Percentiles rank a stretch among this genome's conserved stretches.
phyloP scores from a whole-genome alignment of 1,140 invertebrate genomes.

The Ceratosolen solmsi region DNA sequence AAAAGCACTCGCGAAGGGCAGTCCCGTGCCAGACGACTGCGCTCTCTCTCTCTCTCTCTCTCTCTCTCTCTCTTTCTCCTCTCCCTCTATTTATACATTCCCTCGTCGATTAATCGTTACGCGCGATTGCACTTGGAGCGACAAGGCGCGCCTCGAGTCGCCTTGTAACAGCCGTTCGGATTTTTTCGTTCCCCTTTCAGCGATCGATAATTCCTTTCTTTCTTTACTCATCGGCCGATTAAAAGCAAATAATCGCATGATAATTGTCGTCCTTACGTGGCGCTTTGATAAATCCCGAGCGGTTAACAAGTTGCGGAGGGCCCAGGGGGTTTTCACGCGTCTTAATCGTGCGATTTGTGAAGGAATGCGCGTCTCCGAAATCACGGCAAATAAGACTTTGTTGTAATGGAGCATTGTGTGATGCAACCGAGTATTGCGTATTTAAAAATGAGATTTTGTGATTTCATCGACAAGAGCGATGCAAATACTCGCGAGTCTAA shows the following conservation, averaged over 20 bases:
- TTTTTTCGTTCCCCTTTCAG: neutral
- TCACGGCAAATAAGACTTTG: neutral
- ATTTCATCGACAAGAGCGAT: no score
- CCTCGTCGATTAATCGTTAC: constrained; percentile 35
- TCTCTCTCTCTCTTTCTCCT: no score
- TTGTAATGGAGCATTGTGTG: neutral
- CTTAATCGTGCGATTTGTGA: neutral
- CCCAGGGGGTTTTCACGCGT: neutral
- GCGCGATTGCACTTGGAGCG: constrained; percentile 13
- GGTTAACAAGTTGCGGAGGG: neutral
- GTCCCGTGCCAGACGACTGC: no score
- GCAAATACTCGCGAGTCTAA: no score
- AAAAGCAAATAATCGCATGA: neutral
- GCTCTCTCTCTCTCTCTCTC: no score
- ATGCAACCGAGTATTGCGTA: neutral
- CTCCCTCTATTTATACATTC: constrained; percentile 21
- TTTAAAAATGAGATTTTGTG: no score
- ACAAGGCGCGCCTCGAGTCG: neutral
- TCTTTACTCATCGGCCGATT: neutral
- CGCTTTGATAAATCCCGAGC: neutral
- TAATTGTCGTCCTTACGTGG: neutral
- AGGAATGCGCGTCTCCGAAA: neutral
- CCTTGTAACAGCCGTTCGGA: neutral
- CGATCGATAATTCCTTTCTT: constrained; percentile 10
- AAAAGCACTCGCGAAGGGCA: neutral